Percentiles rank a stretch among this genome's conserved stretches.
Conservation (phyloP, 2,797 vertebrate species). For the Parotocinclus haroldoi region DNA sequence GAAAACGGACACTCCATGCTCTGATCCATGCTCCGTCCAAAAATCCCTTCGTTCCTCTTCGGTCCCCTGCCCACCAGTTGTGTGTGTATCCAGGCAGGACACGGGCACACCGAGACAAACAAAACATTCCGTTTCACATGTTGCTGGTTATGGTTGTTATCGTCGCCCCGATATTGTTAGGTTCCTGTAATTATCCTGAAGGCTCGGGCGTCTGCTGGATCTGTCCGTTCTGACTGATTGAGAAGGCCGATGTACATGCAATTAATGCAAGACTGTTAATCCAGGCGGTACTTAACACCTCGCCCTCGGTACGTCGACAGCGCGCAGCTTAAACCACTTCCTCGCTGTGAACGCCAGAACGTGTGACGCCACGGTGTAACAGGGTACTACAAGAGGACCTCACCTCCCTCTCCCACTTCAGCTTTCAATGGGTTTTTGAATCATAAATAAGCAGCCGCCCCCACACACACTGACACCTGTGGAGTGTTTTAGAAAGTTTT, state of each 20-base stretch:
- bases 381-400: conserved; percentile 10
- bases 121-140: no score
- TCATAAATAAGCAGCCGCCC: conserved; percentile 28
- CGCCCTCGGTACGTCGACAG: not conserved
- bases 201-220: not conserved
- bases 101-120: no score
- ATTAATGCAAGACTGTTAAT: conserved; percentile 1
- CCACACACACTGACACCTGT: conserved; percentile 14
- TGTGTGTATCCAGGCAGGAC: no score
- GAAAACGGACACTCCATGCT: no score
- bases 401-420: conserved; percentile 21
- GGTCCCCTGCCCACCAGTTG: no score
- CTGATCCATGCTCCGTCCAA: no score
- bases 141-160: no score
- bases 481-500: conserved; percentile 23
- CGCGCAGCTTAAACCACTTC: not conserved
- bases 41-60: no score
- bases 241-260: conserved; percentile 2
- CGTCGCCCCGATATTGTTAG: no score
- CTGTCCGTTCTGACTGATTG: not conserved
- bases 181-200: no score
- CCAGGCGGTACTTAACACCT: not conserved
- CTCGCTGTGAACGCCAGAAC: not conserved
- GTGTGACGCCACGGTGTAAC: no score
- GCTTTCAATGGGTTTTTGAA: conserved; percentile 30